Conservation (phyloP, 1,140 invertebrate species). For the Vanessa atalanta region DNA sequence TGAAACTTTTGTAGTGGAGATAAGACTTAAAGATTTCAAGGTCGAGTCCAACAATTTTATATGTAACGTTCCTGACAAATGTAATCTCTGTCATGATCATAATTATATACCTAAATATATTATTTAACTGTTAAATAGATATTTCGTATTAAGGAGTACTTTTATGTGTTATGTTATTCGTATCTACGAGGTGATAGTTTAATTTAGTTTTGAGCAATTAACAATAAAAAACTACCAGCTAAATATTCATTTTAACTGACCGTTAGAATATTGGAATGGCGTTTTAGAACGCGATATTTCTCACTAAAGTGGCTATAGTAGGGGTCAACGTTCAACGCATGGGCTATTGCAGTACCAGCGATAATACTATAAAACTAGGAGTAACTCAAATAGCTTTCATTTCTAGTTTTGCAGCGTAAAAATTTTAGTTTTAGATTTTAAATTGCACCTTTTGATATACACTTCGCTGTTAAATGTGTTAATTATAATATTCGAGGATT, state of each 20-base stretch:
- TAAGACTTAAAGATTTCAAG: no score
- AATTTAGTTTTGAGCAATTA: neutral
- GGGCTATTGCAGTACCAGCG: slow-evolving; percentile 1
- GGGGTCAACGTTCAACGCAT: slow-evolving; percentile 6
- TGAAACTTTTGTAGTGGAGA: no score
- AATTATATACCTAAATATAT: no score
- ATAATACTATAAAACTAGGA: slow-evolving; percentile 8
- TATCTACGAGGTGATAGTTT: no score
- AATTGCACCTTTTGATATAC: neutral
- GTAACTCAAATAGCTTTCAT: slow-evolving; percentile 10
- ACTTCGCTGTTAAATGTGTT: neutral
- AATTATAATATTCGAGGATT: neutral
- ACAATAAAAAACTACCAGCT: neutral
- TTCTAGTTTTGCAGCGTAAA: slow-evolving; percentile 8
- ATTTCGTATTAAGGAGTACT: no score
- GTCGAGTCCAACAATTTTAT: no score
- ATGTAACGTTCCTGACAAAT: no score
- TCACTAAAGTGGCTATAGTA: slow-evolving; percentile 8
- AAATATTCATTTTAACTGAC: slow-evolving; percentile 15
- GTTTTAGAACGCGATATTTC: slow-evolving; percentile 9
- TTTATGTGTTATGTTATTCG: no score
- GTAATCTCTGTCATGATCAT: no score
- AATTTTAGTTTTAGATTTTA: slow-evolving; percentile 2
- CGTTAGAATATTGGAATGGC: slow-evolving; percentile 13
- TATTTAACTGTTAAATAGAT: no score